phyloP scores from a whole-genome alignment of 2,888 invertebrate genomes.

The Subacronicta megacephala region DNA sequence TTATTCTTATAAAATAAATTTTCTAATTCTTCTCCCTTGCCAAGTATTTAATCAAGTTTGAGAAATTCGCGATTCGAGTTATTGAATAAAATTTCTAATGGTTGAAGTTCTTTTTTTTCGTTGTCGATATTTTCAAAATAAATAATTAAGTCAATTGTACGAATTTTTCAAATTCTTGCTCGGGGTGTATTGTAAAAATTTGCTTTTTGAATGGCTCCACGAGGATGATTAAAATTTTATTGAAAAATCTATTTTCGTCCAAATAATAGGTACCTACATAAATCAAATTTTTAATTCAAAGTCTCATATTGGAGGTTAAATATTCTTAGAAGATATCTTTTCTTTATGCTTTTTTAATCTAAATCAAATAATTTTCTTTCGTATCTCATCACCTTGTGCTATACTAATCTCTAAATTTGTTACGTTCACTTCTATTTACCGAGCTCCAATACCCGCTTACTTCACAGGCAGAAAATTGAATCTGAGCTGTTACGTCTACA shows the following conservation, averaged over 20 bases:
- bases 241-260: too few relatives aligned
- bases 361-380: conserved; percentile 8
- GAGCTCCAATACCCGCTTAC: conserved; percentile 14
- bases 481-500: conserved; percentile 4
- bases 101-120: conserved; percentile 10
- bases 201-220: neutral
- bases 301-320: too few relatives aligned
- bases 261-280: too few relatives aligned
- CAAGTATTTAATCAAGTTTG: conserved; percentile 49
- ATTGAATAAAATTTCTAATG: conserved; percentile 31
- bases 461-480: conserved; percentile 23
- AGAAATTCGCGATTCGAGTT: conserved; percentile 20
- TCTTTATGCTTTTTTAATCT: neutral
- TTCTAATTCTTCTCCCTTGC: conserved; percentile 39
- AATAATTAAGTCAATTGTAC: conserved; percentile 4
- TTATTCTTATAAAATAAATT: conserved; percentile 40
- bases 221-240: neutral
- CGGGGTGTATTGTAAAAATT: neutral
- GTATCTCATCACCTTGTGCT: neutral
- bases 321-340: too few relatives aligned
- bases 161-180: neutral
- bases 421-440: conserved; percentile 19
- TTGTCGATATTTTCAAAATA: conserved; percentile 2
- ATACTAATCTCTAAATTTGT: conserved; percentile 22
- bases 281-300: too few relatives aligned